Evolutionary conservation across 1,140 invertebrate species (phyloP), one percentile per base, ranked within the genome.

Genomic region (Neodiprion pinetum): DNA sequence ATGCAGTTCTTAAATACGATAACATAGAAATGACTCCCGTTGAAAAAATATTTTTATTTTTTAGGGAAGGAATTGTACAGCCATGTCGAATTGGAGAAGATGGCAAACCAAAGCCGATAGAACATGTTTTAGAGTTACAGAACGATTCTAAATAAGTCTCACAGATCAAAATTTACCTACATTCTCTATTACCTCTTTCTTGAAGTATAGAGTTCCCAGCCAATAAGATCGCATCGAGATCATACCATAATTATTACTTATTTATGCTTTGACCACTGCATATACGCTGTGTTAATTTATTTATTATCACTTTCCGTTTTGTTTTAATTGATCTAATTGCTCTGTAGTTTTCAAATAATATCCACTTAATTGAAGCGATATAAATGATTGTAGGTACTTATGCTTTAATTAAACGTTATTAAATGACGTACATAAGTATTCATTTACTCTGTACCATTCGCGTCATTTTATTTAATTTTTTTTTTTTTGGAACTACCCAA

Each of bases 61-160:
- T 74, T 77, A 94, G 93, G 75, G 85, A 92, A 72, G 97, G 97
- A 11, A 85, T 98, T 0, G 93, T 99, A 48, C 93, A 95, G 84
- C 98, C 98, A 10, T 97, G 96, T 81, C 90, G 92, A 66, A 92
- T 99, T 14, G 97, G 96, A 3, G 91, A 93, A 50, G 97, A 99
- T 89, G 98, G 98, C 0, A 93, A 93, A 77, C 97, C 97, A n/a
- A 90, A 93, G 75, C 93, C 97, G 0, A 90, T 99, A 14, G 93
- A 95, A 72, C 97, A 99, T 84, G 93, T 99, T 48, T 87, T 98
- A 1, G 93, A 99, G 87, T 84, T 99, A 67, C 93, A 95, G 79
- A 14, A 12, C n/a, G 53, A 61, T 61, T 61, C 53, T 17, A 61
- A 61, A 61, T 61, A 17, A 9, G 11, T 61, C 11, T 40, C 28